Percentiles rank a stretch among this genome's conserved stretches.
These are phyloP conservation scores for Ernsta delagoae DNA, from an alignment of 2,888 invertebrate genomes.

Conservation along the genomic window DNA sequence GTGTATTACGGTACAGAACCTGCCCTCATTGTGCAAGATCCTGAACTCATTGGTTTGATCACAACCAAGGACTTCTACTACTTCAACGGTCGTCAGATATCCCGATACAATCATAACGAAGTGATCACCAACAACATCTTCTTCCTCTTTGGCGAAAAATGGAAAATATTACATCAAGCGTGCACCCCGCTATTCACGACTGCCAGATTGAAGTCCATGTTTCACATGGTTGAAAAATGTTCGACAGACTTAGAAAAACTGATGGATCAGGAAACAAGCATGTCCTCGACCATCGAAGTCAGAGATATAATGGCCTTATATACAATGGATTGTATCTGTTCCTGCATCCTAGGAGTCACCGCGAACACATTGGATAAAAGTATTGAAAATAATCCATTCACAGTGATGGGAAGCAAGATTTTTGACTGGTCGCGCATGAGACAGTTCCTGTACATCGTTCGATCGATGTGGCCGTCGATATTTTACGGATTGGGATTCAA, in stretches of 20 bases:
- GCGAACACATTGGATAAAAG: slow-evolving; percentile 50
- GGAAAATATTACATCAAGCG: slow-evolving; percentile 63
- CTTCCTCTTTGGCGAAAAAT: slow-evolving; percentile 55
- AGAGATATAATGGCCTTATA: slow-evolving; percentile 52
- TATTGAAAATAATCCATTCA: slow-evolving; percentile 51
- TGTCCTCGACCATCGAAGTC: slow-evolving; percentile 46
- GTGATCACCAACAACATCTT: slow-evolving; percentile 53
- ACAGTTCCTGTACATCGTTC: slow-evolving; percentile 44
- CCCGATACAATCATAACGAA: slow-evolving; percentile 54
- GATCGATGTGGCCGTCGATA: slow-evolving; percentile 57
- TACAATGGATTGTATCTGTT: slow-evolving; percentile 61
- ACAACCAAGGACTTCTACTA: slow-evolving; percentile 64
- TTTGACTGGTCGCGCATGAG: slow-evolving; percentile 49
- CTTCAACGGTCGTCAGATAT: slow-evolving; percentile 62
- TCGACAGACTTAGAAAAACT: slow-evolving; percentile 51
- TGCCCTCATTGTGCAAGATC: slow-evolving; percentile 59
- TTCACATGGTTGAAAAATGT: slow-evolving; percentile 58
- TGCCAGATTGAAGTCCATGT: slow-evolving; percentile 68
- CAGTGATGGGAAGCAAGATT: slow-evolving; percentile 49
- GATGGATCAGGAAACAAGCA: slow-evolving; percentile 46
- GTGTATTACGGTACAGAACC: slow-evolving; percentile 64
- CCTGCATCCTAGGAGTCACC: slow-evolving; percentile 60
- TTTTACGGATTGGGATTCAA: slow-evolving; percentile 57
- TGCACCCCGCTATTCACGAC: slow-evolving; percentile 63
- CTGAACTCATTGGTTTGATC: slow-evolving; percentile 58